phyloP scores from a whole-genome alignment of 2,888 invertebrate species.

The Hanleya hanleyi region DNA sequence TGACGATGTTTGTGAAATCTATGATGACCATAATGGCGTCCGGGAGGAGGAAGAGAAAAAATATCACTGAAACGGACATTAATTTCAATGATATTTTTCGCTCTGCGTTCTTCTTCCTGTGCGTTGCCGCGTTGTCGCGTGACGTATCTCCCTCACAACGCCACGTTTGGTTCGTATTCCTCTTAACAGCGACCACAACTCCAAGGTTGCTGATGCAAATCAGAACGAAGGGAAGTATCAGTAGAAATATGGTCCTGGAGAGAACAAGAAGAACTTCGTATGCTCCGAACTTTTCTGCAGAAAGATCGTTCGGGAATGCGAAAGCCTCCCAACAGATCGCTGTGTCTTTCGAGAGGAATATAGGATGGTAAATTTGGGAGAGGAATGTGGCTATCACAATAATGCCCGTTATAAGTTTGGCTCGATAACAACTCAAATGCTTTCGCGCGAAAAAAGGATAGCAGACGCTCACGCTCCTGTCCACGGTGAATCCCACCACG shows the following conservation, averaged over 20 bases:
- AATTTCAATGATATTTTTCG: neutral
- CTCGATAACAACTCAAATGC: neutral
- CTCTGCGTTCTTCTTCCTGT: neutral
- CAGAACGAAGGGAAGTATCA: neutral
- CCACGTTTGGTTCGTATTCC: neutral
- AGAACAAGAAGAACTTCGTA: neutral
- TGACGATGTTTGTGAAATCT: neutral
- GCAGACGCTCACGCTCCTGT: neutral
- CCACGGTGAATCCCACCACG: neutral
- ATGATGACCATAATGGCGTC: neutral
- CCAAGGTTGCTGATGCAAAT: neutral
- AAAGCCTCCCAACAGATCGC: neutral
- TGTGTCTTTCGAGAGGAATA: neutral
- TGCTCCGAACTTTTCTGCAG: neutral
- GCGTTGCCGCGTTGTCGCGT: neutral
- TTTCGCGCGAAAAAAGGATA: neutral
- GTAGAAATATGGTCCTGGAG: neutral
- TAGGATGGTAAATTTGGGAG: neutral
- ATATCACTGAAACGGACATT: neutral
- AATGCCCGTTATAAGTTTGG: neutral
- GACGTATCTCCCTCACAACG: neutral
- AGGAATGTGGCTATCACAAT: neutral
- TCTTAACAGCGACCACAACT: neutral
- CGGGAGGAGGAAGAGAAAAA: neutral
- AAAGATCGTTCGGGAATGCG: neutral